phyloP scores from a whole-genome alignment of 2,888 invertebrate genomes.

The Horisme vitalbata region DNA sequence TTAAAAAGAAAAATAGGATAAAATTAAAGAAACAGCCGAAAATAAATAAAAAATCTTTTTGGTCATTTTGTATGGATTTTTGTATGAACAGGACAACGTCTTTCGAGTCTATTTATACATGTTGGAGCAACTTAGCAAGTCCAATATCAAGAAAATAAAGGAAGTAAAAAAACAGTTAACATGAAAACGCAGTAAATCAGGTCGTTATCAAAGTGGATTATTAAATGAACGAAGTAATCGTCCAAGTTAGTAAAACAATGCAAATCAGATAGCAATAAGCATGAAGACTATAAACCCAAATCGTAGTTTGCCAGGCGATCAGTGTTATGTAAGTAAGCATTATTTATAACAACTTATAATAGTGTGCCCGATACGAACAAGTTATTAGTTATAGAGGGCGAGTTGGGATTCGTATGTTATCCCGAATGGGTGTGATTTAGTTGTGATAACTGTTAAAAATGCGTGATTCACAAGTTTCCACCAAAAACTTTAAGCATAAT shows the following conservation, averaged over 20 bases:
- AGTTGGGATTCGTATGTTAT: too few relatives aligned
- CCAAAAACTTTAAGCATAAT: too few relatives aligned
- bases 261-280: conserved; percentile 29
- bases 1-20: too few relatives aligned
- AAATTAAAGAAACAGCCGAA: too few relatives aligned
- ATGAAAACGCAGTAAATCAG: conserved; percentile 12
- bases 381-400: background rate
- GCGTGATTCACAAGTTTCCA: background rate
- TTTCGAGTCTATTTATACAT: too few relatives aligned
- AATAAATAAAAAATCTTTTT: too few relatives aligned
- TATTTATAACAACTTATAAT: conserved; percentile 17
- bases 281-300: conserved; percentile 26
- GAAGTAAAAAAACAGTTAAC: background rate
- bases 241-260: conserved; percentile 25
- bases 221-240: conserved; percentile 18
- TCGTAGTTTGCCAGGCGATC: conserved; percentile 32
- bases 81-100: too few relatives aligned
- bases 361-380: conserved; percentile 7
- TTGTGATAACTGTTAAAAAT: too few relatives aligned
- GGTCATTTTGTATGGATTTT: too few relatives aligned
- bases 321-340: conserved; percentile 25
- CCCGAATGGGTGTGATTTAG: too few relatives aligned
- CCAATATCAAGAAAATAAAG: background rate
- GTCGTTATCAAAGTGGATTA: conserved; percentile 18
- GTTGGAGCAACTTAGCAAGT: too few relatives aligned